phyloP scores from a whole-genome alignment of 1,140 invertebrate species.

The Cecropterus lyciades region DNA sequence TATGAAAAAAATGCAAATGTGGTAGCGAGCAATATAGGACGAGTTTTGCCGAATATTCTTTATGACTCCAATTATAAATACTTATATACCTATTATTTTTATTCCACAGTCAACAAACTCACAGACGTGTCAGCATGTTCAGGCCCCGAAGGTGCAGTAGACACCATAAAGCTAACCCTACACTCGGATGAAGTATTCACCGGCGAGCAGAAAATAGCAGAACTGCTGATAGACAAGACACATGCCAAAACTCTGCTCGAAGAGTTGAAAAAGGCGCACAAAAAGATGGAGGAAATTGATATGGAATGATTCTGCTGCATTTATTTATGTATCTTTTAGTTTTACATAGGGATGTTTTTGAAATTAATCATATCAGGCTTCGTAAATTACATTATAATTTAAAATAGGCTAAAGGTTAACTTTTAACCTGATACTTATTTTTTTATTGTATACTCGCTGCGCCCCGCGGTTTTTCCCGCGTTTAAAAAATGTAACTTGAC shows the following conservation, averaged over 20 bases:
- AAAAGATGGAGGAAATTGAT: slow-evolving; percentile 68
- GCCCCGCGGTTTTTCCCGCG: too few relatives aligned
- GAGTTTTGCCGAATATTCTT: too few relatives aligned
- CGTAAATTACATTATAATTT: too few relatives aligned
- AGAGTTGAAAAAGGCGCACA: slow-evolving; percentile 63
- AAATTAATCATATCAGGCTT: too few relatives aligned
- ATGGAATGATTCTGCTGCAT: slow-evolving; percentile 32
- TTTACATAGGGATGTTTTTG: too few relatives aligned
- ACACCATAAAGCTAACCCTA: slow-evolving; percentile 59
- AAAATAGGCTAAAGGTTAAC: too few relatives aligned
- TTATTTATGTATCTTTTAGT: neutral
- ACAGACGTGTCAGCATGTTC: slow-evolving; percentile 53
- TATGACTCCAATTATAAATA: too few relatives aligned
- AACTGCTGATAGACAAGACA: slow-evolving; percentile 62
- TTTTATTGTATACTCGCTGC: too few relatives aligned
- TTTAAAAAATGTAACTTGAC: too few relatives aligned
- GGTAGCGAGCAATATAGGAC: too few relatives aligned
- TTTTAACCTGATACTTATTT: too few relatives aligned
- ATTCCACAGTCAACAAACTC: slow-evolving; percentile 70
- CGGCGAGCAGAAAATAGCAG: slow-evolving; percentile 52
- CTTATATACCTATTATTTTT: slow-evolving; percentile 11
- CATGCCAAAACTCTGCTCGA: slow-evolving; percentile 53
- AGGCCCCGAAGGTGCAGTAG: slow-evolving; percentile 61
- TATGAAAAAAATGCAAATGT: too few relatives aligned
- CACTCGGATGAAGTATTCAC: slow-evolving; percentile 61